Evolutionary conservation across 2,888 invertebrate species (phyloP).

Genomic region (Thymelicus acteon): DNA sequence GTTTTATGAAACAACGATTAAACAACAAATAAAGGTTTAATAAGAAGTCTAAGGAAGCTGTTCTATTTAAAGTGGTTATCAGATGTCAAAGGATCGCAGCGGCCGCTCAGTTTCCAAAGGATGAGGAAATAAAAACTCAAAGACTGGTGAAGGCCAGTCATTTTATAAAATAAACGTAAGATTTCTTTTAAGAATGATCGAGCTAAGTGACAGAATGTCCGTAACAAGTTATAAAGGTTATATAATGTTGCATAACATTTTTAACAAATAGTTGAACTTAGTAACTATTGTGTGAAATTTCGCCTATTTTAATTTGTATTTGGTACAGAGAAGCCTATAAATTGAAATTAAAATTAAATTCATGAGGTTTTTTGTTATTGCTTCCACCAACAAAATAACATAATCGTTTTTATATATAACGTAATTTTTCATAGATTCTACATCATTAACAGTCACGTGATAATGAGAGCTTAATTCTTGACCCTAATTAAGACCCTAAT

Average conservation of each 20-base stretch:
- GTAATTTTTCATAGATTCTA: slow-evolving; percentile 4
- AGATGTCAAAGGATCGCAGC: too few species aligned
- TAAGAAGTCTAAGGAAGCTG: too few species aligned
- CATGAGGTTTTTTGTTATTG: slow-evolving; percentile 6
- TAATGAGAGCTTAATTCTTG: not conserved
- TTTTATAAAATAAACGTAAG: slow-evolving; percentile 11
- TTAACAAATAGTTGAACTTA: slow-evolving; percentile 18
- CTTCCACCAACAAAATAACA: slow-evolving; percentile 8
- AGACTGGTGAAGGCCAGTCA: too few species aligned
- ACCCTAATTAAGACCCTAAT: too few species aligned
- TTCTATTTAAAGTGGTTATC: too few species aligned
- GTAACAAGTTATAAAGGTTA: not conserved
- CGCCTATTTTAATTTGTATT: slow-evolving; percentile 12
- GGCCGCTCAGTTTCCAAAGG: too few species aligned
- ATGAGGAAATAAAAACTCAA: too few species aligned
- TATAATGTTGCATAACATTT: not conserved
- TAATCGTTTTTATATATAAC: slow-evolving; percentile 3
- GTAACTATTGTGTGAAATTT: slow-evolving; percentile 10
- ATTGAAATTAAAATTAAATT: slow-evolving; percentile 7
- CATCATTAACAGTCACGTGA: slow-evolving; percentile 1
- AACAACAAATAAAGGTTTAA: too few species aligned
- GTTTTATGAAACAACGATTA: too few species aligned
- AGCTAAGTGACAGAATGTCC: not conserved
- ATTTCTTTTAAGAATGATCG: slow-evolving; percentile 10
- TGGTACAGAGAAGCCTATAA: slow-evolving; percentile 4